Conservation (phyloP, 1,140 invertebrate genomes). For the Drosophila tropicalis region DNA sequence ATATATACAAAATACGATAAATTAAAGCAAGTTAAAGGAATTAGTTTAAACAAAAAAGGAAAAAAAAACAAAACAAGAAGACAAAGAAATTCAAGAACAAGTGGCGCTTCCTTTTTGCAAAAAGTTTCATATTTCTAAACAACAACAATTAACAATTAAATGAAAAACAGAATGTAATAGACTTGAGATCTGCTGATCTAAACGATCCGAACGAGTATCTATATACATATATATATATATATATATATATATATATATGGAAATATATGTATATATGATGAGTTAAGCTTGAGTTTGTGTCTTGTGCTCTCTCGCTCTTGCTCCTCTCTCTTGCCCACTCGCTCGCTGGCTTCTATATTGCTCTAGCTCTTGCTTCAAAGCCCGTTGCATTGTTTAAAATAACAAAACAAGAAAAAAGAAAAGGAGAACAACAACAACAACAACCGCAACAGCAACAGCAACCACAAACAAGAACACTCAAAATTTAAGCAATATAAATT, state of each 20-base stretch:
- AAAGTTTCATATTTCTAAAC: constrained; percentile 72
- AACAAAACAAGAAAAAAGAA: background rate
- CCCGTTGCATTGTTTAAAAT: constrained; percentile 68
- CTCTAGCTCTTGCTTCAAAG: constrained; percentile 67
- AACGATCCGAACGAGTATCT: background rate
- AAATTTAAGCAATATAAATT: constrained; percentile 75
- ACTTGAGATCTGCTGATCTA: constrained; percentile 5
- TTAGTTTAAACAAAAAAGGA: constrained; percentile 31
- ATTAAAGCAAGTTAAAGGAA: constrained; percentile 41
- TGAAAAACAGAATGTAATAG: background rate
- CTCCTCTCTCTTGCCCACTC: constrained; percentile 41
- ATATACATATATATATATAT: background rate
- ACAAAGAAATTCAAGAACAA: constrained; percentile 44
- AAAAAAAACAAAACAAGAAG: constrained; percentile 14
- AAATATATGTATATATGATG: too few species aligned
- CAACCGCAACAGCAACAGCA: constrained; percentile 28
- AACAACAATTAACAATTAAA: constrained; percentile 20
- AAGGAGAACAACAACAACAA: constrained; percentile 37
- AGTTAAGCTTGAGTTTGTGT: constrained; percentile 31
- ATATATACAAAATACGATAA: constrained; percentile 27
- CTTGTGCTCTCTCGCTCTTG: constrained; percentile 37
- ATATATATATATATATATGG: too few species aligned
- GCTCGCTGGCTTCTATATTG: constrained; percentile 6
- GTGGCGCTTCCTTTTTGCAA: constrained; percentile 74
- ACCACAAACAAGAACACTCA: constrained; percentile 31